Evolutionary conservation across 1,140 invertebrate species (phyloP).

Genomic region (Eumeta japonica): DNA sequence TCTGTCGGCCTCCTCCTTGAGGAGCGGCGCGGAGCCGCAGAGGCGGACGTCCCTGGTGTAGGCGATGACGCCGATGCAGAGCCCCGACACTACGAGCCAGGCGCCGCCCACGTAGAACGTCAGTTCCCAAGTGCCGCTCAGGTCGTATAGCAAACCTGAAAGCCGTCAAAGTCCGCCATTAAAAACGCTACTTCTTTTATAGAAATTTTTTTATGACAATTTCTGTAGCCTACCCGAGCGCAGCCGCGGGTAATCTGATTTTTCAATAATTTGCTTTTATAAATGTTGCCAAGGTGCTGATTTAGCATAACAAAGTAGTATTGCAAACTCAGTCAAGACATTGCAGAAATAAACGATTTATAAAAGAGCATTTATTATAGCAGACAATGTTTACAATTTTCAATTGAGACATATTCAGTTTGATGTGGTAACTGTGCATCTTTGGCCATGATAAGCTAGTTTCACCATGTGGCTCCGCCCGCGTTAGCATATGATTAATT

Average conservation of each 20-base stretch:
- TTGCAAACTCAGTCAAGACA: too few relatives aligned
- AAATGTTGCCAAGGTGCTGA: too few relatives aligned
- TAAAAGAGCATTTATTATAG: too few relatives aligned
- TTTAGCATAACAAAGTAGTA: too few relatives aligned
- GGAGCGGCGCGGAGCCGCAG: constrained; percentile 61
- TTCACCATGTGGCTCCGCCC: too few relatives aligned
- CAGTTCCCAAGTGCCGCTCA: constrained; percentile 67
- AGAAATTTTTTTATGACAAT: constrained; percentile 53
- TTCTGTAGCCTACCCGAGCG: background rate
- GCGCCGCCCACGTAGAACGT: constrained; percentile 76
- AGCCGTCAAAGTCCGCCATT: constrained; percentile 34
- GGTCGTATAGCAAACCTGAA: constrained; percentile 68
- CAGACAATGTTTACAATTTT: too few relatives aligned
- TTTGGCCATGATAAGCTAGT: too few relatives aligned
- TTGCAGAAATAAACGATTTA: too few relatives aligned
- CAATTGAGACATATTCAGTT: too few relatives aligned
- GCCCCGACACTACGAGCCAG: constrained; percentile 72
- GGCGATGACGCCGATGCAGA: constrained; percentile 67
- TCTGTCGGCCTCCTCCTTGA: constrained; percentile 56
- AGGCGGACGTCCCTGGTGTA: constrained; percentile 64
- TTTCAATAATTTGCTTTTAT: background rate
- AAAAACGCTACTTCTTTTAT: background rate
- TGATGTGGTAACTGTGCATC: too few relatives aligned
- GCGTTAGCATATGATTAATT: too few relatives aligned
- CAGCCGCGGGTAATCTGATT: background rate